These are phyloP conservation scores for Paramormyrops hopkinsi DNA, from an alignment of 2,797 vertebrate genomes.

Conservation along the genomic window DNA sequence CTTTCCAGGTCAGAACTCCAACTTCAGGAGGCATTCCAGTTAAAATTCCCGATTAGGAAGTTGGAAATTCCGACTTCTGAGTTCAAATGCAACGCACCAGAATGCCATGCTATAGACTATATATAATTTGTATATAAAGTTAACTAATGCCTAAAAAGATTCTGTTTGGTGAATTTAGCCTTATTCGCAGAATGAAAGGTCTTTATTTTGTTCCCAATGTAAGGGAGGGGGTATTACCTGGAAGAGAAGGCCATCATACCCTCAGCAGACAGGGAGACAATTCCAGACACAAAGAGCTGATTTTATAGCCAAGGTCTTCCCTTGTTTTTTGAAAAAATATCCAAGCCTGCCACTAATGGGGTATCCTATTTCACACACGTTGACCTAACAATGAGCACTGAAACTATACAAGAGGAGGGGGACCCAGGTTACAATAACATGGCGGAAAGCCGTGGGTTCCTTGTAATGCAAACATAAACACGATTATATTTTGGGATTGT, in stretches of 20 bases:
- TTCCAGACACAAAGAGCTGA: constrained; percentile 29
- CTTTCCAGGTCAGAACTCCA: background rate
- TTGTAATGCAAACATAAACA: constrained; percentile 29
- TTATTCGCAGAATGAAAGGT: background rate
- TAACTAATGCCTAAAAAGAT: background rate
- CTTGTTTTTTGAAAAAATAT: constrained; percentile 49
- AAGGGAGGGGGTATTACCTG: background rate
- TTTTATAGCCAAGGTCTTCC: constrained; percentile 7
- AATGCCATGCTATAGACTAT: background rate
- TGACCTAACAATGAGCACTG: constrained; percentile 32
- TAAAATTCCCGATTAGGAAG: background rate
- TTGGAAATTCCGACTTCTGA: background rate
- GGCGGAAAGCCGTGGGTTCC: constrained; percentile 20
- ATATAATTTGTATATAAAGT: background rate
- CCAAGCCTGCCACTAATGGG: constrained; percentile 24
- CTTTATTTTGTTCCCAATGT: background rate
- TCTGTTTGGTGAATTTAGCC: background rate
- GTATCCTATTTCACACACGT: constrained; percentile 30
- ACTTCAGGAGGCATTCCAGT: background rate
- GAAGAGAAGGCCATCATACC: background rate
- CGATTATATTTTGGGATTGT: constrained; percentile 19
- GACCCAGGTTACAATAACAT: constrained; percentile 40
- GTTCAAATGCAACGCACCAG: background rate
- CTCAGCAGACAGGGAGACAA: constrained; percentile 2
- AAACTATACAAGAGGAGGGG: constrained; percentile 26